A percentile compares a stretch with the other conserved stretches of the same genome.
Conservation (phyloP, 2,113 vertebrate genomes). For the Macroglossus sobrinus region DNA sequence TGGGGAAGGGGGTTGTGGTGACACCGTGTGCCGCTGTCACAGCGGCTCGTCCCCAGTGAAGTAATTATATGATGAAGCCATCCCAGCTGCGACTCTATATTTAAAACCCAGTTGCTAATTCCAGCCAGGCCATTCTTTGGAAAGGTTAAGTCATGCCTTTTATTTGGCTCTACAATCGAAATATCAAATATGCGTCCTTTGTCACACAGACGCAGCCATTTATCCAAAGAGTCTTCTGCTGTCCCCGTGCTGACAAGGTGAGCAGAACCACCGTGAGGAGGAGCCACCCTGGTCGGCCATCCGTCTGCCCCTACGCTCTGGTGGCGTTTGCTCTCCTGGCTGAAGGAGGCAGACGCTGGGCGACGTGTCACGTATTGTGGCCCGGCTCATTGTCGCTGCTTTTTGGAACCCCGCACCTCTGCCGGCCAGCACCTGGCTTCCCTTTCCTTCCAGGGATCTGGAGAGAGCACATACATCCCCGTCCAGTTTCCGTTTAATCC, state of each 20-base stretch:
- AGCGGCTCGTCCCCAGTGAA: neutral
- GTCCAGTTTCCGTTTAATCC: neutral
- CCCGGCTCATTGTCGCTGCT: rapidly evolving
- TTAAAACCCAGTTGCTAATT: slow-evolving; percentile 55
- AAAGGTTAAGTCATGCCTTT: slow-evolving; percentile 49
- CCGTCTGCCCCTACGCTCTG: neutral
- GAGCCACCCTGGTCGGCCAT: neutral
- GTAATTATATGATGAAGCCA: slow-evolving; percentile 21
- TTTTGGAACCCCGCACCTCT: neutral
- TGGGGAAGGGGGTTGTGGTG: neutral
- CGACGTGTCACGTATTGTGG: rapidly evolving
- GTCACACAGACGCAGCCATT: neutral
- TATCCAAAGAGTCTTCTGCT: neutral
- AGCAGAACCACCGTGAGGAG: neutral
- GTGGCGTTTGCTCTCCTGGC: neutral
- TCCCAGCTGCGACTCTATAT: slow-evolving; percentile 19
- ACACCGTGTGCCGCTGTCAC: neutral
- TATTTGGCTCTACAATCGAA: slow-evolving; percentile 23
- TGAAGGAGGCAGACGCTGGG: neutral
- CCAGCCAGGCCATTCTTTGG: slow-evolving; percentile 18
- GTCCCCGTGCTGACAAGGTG: rapidly evolving
- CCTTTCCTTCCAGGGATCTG: neutral
- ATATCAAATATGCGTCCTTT: neutral
- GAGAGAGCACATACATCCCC: too few relatives aligned
- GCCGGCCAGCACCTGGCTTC: neutral